These are phyloP conservation scores for Montipora cactus DNA, from an alignment of 64 coral and sea anemone genomes.

Conservation along the genomic window DNA sequence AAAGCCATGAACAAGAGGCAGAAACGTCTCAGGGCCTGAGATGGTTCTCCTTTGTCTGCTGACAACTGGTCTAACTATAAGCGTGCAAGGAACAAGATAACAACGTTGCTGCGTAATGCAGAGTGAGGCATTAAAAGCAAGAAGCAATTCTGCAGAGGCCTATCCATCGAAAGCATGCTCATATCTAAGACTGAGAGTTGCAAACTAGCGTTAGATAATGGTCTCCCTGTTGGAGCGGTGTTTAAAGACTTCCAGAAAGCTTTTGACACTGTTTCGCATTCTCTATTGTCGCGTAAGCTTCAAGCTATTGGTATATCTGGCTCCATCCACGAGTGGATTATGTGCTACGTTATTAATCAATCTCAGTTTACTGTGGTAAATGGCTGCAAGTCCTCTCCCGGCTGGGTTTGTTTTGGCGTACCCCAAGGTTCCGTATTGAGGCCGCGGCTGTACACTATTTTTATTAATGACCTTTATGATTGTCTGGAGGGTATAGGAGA, in stretches of 20 bases:
- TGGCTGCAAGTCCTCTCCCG: neutral
- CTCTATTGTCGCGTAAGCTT: neutral
- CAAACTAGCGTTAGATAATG: constrained; percentile 16
- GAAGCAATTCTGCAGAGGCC: neutral
- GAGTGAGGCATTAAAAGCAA: neutral
- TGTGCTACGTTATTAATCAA: neutral
- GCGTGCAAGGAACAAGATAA: too few species aligned
- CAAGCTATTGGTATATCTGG: constrained; percentile 18
- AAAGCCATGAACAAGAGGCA: too few species aligned
- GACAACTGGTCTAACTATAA: too few species aligned
- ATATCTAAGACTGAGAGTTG: constrained; percentile 24
- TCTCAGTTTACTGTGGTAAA: neutral
- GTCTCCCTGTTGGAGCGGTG: neutral
- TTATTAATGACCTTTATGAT: neutral
- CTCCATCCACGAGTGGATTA: constrained; percentile 16
- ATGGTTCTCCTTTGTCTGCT: too few species aligned
- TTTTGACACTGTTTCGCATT: constrained; percentile 7
- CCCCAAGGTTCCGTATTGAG: neutral
- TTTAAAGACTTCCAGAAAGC: neutral
- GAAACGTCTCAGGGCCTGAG: too few species aligned
- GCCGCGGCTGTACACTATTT: neutral
- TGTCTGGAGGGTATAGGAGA: neutral
- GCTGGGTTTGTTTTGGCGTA: neutral
- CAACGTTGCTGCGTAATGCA: too few species aligned
- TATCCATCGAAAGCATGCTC: neutral